Evolutionary conservation across 2,888 invertebrate species (phyloP).

Genomic region (Diachrysia chrysitis): DNA sequence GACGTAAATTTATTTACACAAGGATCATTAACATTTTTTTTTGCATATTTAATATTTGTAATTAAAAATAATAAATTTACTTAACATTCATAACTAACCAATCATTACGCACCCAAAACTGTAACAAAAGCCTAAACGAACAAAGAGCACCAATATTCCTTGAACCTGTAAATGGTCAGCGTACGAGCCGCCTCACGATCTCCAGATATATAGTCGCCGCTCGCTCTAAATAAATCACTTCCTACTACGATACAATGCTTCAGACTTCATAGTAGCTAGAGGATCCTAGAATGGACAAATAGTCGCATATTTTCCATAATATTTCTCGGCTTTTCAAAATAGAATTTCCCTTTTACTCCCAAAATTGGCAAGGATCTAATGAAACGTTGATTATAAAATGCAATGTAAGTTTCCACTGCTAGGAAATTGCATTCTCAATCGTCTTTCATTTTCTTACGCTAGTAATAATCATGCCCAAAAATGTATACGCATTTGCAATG

Average conservation of each 20-base stretch:
- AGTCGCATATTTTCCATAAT: slow-evolving; percentile 17
- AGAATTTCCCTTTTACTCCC: background rate
- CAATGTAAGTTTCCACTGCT: too few relatives aligned
- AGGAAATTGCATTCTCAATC: too few relatives aligned
- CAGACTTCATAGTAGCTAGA: slow-evolving; percentile 55
- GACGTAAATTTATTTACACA: too few relatives aligned
- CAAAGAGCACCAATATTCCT: slow-evolving; percentile 56
- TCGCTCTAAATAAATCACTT: slow-evolving; percentile 87
- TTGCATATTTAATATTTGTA: too few relatives aligned
- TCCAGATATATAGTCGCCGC: slow-evolving; percentile 78
- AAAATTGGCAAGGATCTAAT: too few relatives aligned
- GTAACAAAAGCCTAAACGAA: slow-evolving; percentile 34
- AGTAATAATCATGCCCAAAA: too few relatives aligned
- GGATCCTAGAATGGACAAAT: slow-evolving; percentile 49
- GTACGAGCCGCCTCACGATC: slow-evolving; percentile 80
- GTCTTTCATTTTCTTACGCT: too few relatives aligned
- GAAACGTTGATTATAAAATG: too few relatives aligned
- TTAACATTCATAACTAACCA: too few relatives aligned
- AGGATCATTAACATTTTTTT: too few relatives aligned
- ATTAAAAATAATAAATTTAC: too few relatives aligned
- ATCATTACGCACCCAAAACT: slow-evolving; percentile 20
- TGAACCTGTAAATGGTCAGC: slow-evolving; percentile 74
- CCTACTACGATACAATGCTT: slow-evolving; percentile 80
- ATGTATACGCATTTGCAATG: too few relatives aligned
- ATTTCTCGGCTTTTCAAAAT: background rate